Conservation (phyloP, 2,113 vertebrate genomes). For the Centropus unirufus region DNA sequence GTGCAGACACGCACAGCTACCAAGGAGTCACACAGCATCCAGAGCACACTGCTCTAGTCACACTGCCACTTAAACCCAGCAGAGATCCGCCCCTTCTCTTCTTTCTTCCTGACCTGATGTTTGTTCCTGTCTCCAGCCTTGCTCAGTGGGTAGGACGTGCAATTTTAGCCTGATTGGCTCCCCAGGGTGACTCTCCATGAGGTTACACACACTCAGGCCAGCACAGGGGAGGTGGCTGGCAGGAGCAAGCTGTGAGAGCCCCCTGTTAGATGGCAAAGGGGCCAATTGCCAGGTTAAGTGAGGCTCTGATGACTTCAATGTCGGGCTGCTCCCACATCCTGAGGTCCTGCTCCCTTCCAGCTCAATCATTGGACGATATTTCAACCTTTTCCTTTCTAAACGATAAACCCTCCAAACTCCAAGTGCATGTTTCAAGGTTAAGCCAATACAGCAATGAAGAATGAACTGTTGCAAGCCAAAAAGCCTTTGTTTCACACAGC, state of each 20-base stretch:
- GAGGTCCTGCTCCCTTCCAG: background rate
- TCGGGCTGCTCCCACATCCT: background rate
- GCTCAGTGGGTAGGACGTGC: accelerated
- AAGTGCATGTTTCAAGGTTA: background rate
- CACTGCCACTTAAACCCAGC: background rate
- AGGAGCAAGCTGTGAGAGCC: background rate
- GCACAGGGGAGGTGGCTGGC: no score
- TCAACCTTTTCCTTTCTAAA: background rate
- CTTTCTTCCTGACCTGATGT: background rate
- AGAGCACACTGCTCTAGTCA: background rate
- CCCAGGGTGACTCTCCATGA: background rate
- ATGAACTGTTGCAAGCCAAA: background rate
- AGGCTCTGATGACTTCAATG: accelerated
- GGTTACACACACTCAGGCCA: accelerated
- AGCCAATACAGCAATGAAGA: background rate
- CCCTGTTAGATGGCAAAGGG: background rate
- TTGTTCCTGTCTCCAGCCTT: background rate
- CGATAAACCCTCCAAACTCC: background rate
- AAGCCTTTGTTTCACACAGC: background rate
- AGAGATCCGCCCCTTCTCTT: background rate
- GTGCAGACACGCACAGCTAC: background rate
- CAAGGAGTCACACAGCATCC: background rate
- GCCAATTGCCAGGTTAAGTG: no score
- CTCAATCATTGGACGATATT: background rate
- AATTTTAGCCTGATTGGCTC: background rate